These are phyloP conservation scores for Trachelus tabidus DNA, from an alignment of 2,888 invertebrate genomes.

Conservation along the genomic window DNA sequence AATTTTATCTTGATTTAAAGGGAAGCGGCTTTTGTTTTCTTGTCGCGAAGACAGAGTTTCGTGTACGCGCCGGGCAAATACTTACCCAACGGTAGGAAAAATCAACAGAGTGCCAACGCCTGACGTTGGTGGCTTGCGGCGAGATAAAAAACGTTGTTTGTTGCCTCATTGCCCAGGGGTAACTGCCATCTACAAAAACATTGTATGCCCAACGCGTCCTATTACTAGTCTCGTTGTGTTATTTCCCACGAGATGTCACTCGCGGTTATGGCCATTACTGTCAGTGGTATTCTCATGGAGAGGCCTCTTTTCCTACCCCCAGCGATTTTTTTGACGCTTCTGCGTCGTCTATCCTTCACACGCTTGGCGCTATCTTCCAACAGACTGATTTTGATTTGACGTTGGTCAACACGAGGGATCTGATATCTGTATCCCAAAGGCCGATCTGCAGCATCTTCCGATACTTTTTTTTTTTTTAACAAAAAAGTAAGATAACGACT, in stretches of 20 bases:
- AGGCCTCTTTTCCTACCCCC: not conserved
- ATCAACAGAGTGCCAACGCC: conserved; percentile 9
- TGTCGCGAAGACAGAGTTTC: conserved; percentile 23
- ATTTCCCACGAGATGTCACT: conserved; percentile 11
- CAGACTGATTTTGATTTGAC: no score
- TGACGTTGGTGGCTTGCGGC: conserved; percentile 15
- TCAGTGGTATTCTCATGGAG: not conserved
- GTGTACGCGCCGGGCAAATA: conserved; percentile 28
- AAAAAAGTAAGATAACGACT: not conserved
- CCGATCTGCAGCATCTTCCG: not conserved
- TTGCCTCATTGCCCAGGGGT: conserved; percentile 47
- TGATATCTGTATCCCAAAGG: not conserved
- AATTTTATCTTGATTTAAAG: conserved; percentile 36
- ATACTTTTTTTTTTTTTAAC: not conserved
- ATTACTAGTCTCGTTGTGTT: not conserved
- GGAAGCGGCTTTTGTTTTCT: conserved; percentile 36
- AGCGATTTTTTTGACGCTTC: not conserved
- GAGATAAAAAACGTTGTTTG: conserved; percentile 42
- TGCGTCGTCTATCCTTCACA: not conserved
- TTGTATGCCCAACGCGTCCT: conserved; percentile 24
- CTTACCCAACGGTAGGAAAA: conserved; percentile 26
- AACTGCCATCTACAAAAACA: conserved; percentile 41
- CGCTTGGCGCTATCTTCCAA: not conserved
- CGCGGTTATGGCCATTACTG: conserved; percentile 21
- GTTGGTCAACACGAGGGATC: not conserved